Percentiles rank a stretch among this genome's conserved stretches.
Evolutionary conservation across 2,113 vertebrate genomes (phyloP).

Genomic region (Fulmarus glacialis): DNA sequence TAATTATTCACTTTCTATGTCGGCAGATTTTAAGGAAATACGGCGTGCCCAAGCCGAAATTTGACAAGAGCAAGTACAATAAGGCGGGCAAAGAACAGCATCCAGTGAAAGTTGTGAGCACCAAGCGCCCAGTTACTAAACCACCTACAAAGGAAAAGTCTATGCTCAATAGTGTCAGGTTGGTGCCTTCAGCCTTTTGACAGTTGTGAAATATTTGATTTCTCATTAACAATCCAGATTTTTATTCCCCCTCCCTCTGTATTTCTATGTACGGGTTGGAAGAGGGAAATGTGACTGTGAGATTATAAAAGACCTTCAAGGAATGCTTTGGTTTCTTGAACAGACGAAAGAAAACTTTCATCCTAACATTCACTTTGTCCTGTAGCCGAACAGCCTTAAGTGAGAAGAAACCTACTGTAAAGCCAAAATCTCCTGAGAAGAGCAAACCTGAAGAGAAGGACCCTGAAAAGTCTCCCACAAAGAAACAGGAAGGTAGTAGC

Average conservation of each 20-base stretch:
- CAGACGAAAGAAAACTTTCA: background rate
- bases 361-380: background rate
- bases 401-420: constrained; percentile 94
- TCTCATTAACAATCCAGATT: background rate
- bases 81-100: constrained; percentile 95
- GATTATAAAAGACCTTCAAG: background rate
- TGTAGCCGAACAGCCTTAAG: constrained; percentile 90
- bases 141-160: constrained; percentile 92
- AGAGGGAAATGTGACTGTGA: accelerated
- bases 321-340: background rate
- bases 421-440: constrained; percentile 96
- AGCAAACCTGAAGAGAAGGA: constrained; percentile 95
- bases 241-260: background rate
- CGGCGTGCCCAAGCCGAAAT: constrained; percentile 86
- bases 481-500: constrained; percentile 89
- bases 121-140: constrained; percentile 91
- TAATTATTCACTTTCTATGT: background rate
- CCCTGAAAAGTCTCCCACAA: constrained; percentile 92
- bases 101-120: constrained; percentile 94
- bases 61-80: constrained; percentile 95
- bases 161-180: constrained; percentile 93
- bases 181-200: background rate
- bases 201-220: background rate
- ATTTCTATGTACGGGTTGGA: accelerated
- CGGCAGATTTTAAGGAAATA: constrained; percentile 93